Conservation (phyloP, 37 sponge, comb jelly and placozoan genomes). For the Chondrosia reniformis region DNA sequence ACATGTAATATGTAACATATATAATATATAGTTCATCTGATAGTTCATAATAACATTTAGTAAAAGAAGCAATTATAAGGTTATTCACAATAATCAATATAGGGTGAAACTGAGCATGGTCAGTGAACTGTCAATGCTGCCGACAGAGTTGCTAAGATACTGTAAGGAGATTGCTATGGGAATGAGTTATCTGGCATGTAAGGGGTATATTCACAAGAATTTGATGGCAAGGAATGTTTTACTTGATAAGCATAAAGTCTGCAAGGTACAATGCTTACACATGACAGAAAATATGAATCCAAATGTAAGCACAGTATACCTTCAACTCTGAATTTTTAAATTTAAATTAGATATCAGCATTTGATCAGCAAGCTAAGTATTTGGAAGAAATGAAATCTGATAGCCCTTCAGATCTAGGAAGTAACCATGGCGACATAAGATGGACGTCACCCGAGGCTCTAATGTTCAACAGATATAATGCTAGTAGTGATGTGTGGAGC, state of each 20-base stretch:
- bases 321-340: too few relatives aligned
- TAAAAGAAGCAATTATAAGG: too few relatives aligned
- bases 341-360: too few relatives aligned
- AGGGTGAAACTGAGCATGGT: slow-evolving; percentile 1
- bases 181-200: background rate
- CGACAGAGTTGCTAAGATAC: slow-evolving; percentile 6
- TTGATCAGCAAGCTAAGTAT: too few relatives aligned
- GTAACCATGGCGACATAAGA: background rate
- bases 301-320: too few relatives aligned
- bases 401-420: too few relatives aligned
- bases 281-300: too few relatives aligned
- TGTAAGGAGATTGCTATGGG: slow-evolving; percentile 12
- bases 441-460: slow-evolving; percentile 1
- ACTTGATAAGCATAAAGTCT: background rate
- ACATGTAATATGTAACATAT: too few relatives aligned
- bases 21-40: too few relatives aligned
- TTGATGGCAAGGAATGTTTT: slow-evolving; percentile 2
- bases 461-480: background rate
- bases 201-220: slow-evolving; percentile 8
- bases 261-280: slow-evolving; percentile 9
- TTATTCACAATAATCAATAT: too few relatives aligned
- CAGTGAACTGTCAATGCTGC: slow-evolving; percentile 6
- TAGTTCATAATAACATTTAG: too few relatives aligned
- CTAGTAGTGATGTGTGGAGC: slow-evolving; percentile 18
- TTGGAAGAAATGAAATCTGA: too few relatives aligned